A percentile compares a stretch with the other conserved stretches of the same genome.
Evolutionary conservation across 2,888 invertebrate genomes (phyloP).

Genomic region (Nycteola revayana): DNA sequence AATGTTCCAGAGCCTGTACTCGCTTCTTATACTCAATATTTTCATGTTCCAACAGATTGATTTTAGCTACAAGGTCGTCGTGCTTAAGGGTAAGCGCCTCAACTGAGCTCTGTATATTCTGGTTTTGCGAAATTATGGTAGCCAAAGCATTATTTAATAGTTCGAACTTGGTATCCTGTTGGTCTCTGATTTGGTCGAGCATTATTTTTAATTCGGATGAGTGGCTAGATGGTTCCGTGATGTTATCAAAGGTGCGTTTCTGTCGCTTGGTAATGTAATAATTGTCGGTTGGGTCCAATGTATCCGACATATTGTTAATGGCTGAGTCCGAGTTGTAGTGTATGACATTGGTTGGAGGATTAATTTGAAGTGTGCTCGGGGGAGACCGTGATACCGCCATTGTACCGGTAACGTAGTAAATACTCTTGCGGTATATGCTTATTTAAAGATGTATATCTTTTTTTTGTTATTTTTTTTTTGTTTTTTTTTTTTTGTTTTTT

Average conservation of each 20-base stretch:
- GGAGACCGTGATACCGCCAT: no score
- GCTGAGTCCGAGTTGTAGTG: background rate
- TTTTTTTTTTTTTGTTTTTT: no score
- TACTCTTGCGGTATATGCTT: no score
- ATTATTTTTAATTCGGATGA: background rate
- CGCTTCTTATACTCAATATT: background rate
- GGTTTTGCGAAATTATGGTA: background rate
- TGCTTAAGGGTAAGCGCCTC: background rate
- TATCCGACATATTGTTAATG: background rate
- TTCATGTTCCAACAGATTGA: background rate
- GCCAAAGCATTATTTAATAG: background rate
- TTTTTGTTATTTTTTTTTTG: no score
- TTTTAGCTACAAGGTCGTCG: background rate
- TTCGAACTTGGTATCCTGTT: slow-evolving; percentile 4
- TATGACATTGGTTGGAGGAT: background rate
- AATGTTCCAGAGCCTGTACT: no score
- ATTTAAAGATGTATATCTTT: no score
- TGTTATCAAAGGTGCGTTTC: no score
- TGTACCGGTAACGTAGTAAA: no score
- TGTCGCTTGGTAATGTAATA: background rate
- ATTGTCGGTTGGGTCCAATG: background rate
- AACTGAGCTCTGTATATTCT: background rate
- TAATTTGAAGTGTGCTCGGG: background rate
- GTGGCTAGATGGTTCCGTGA: slow-evolving; percentile 2
- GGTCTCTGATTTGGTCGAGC: background rate